Conservation (phyloP, 1,140 invertebrate genomes). For the Megalopta genalis region DNA sequence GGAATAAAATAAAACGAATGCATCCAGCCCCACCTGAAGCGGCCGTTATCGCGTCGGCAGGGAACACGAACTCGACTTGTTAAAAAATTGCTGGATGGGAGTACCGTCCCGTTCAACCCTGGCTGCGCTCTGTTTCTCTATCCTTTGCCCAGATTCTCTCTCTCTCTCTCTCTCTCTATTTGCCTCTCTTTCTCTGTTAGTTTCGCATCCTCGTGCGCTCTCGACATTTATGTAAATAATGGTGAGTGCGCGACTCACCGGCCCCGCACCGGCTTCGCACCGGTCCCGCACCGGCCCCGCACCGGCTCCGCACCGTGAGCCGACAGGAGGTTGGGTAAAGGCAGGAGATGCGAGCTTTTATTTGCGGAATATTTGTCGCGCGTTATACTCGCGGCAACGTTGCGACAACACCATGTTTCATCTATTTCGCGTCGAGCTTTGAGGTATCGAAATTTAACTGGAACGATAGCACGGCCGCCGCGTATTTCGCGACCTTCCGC, state of each 20-base stretch:
- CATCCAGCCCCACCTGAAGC: constrained; percentile 40
- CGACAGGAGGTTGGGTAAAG: constrained; percentile 7
- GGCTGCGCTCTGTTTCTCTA: not conserved
- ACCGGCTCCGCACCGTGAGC: constrained; percentile 22
- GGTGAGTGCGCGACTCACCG: constrained; percentile 40
- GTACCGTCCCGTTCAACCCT: constrained; percentile 41
- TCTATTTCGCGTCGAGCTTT: constrained; percentile 55
- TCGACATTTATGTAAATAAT: constrained; percentile 63
- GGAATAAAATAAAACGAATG: constrained; percentile 65
- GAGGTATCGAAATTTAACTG: constrained; percentile 65
- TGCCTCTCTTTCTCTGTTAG: not conserved
- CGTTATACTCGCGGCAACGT: constrained; percentile 57
- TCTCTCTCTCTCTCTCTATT: constrained; percentile 18
- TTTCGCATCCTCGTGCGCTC: constrained; percentile 42
- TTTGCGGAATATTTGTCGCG: constrained; percentile 71
- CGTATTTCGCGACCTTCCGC: constrained; percentile 21
- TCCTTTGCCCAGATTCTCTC: not conserved
- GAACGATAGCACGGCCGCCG: constrained; percentile 24
- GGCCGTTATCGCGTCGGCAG: constrained; percentile 43
- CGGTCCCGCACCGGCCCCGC: constrained; percentile 13
- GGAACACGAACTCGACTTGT: constrained; percentile 48
- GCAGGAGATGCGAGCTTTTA: constrained; percentile 66
- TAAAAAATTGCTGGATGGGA: constrained; percentile 49
- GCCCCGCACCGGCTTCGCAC: constrained; percentile 13
- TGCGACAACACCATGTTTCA: constrained; percentile 67